These are phyloP conservation scores for Oophaga sylvatica DNA, from an alignment of 2,797 vertebrate species.

Conservation along the genomic window DNA sequence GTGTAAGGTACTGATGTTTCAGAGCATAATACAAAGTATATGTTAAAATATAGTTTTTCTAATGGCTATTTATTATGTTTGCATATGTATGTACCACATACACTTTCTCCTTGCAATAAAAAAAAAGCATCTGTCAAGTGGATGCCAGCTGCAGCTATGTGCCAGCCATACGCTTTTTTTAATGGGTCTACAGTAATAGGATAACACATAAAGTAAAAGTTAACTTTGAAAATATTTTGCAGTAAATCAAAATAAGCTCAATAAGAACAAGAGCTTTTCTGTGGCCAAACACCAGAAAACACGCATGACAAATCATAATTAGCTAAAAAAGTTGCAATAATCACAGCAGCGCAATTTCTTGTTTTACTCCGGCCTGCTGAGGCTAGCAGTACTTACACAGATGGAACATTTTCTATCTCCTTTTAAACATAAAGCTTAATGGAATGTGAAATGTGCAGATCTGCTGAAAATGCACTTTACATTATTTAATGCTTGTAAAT, in stretches of 20 bases:
- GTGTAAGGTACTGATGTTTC: neutral
- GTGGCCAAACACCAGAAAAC: slow-evolving; percentile 23
- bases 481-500: slow-evolving; percentile 60
- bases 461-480: slow-evolving; percentile 57
- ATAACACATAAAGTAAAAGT: neutral
- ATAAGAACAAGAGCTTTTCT: neutral
- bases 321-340: slow-evolving; percentile 55
- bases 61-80: neutral
- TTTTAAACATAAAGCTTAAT: slow-evolving; percentile 62
- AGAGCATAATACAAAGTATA: neutral
- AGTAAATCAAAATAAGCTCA: slow-evolving; percentile 17
- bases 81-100: neutral
- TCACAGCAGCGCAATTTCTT: slow-evolving; percentile 58
- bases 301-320: slow-evolving; percentile 57
- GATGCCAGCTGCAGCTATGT: neutral
- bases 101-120: neutral
- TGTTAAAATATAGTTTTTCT: neutral
- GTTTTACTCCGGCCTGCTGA: slow-evolving; percentile 59
- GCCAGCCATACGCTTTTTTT: neutral
- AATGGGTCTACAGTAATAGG: neutral
- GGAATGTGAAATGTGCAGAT: slow-evolving; percentile 61
- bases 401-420: slow-evolving; percentile 61
- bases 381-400: slow-evolving; percentile 59
- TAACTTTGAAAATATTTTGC: slow-evolving; percentile 8
- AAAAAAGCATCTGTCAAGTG: neutral